Evolutionary conservation across 2,888 invertebrate species (phyloP).

Genomic region (Hypomecis punctinalis): DNA sequence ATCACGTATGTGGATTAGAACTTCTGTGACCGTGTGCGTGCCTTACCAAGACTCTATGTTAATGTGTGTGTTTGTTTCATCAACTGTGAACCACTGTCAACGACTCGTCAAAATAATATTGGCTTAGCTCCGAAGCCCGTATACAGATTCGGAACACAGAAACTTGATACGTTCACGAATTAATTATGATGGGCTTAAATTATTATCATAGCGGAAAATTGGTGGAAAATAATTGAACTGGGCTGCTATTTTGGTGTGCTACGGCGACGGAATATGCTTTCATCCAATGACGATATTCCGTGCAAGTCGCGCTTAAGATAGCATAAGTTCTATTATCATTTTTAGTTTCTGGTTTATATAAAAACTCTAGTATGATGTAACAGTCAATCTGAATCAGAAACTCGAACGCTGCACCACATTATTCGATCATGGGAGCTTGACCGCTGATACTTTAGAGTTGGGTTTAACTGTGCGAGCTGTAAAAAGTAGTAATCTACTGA

Average conservation of each 20-base stretch:
- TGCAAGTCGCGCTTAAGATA: too few relatives aligned
- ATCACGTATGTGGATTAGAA: constrained; percentile 52
- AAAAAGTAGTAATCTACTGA: too few relatives aligned
- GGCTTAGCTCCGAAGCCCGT: constrained; percentile 74
- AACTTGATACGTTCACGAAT: constrained; percentile 75
- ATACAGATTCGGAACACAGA: constrained; percentile 67
- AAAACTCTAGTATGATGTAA: too few relatives aligned
- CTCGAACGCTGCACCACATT: too few relatives aligned
- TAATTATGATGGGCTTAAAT: constrained; percentile 58
- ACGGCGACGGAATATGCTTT: neutral
- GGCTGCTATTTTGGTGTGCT: constrained; percentile 22
- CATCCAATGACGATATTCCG: neutral
- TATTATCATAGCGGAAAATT: constrained; percentile 41
- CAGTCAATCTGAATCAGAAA: too few relatives aligned
- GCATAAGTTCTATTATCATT: too few relatives aligned
- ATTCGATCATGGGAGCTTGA: too few relatives aligned
- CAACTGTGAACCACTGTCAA: constrained; percentile 83
- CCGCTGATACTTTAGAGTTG: too few relatives aligned
- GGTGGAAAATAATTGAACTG: constrained; percentile 30
- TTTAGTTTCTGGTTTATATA: too few relatives aligned
- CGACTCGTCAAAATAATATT: constrained; percentile 84
- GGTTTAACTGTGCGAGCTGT: too few relatives aligned
- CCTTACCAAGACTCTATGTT: constrained; percentile 51
- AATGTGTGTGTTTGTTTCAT: constrained; percentile 75
- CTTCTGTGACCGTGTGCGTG: constrained; percentile 54